A percentile compares a stretch with the other conserved stretches of the same genome.
phyloP scores from a whole-genome alignment of 2,888 invertebrate species.

The Herminia tarsipennalis region DNA sequence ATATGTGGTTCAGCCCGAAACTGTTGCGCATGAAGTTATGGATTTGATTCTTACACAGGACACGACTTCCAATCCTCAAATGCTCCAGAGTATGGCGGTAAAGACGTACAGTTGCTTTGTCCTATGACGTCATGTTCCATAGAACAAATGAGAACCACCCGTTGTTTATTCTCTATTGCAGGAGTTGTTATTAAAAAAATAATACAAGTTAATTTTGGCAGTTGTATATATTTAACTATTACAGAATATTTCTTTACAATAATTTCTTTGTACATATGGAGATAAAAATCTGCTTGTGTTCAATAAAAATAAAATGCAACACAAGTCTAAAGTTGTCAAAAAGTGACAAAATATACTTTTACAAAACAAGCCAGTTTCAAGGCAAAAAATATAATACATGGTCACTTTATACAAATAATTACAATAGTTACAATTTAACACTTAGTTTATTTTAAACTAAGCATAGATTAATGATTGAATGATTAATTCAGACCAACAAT shows the following conservation, averaged over 20 bases:
- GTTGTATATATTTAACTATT: constrained; percentile 82
- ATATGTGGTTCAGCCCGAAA: no score
- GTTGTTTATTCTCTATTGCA: no score
- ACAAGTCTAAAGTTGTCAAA: constrained; percentile 65
- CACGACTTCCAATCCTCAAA: no score
- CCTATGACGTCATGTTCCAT: no score
- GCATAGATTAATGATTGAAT: background rate
- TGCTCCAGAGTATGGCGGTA: no score
- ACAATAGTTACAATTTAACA: constrained; percentile 41
- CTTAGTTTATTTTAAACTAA: background rate
- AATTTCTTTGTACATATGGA: constrained; percentile 77
- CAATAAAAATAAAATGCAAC: constrained; percentile 82
- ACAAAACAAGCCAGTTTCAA: constrained; percentile 44
- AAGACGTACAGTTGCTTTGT: no score
- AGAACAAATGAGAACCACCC: no score
- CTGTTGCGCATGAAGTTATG: no score
- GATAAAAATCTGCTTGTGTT: constrained; percentile 71
- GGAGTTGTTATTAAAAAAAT: constrained; percentile 19
- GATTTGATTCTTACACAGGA: no score
- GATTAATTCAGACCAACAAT: constrained; percentile 12
- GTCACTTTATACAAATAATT: constrained; percentile 50
- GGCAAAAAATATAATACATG: constrained; percentile 44
- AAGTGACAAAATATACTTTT: constrained; percentile 60
- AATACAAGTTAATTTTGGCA: constrained; percentile 62
- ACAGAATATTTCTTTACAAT: constrained; percentile 78